Evolutionary conservation across 2,888 invertebrate species (phyloP), one percentile per base, ranked within the genome.

Genomic region (Camponotus fellah): DNA sequence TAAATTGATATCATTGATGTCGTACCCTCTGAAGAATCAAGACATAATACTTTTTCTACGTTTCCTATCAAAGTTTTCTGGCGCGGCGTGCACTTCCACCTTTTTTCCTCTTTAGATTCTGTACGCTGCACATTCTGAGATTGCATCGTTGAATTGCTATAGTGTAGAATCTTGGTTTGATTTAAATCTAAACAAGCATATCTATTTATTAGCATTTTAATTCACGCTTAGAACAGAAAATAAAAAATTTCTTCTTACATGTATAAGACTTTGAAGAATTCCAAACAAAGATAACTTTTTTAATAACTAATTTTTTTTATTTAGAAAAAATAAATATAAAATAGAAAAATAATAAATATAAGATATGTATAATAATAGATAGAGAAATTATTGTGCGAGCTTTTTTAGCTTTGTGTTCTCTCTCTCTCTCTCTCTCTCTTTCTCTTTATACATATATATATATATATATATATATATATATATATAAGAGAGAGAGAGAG

Each of bases 71-170:
- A 62, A 46, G 84, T 87, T 32, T 14, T 86, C 17, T 71, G 83
- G 8, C 91, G 89, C 21, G 91, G 88, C 62, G 60, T 83, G 43
- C 88, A 86, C 58, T 77, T 87, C 91, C 91, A 91, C 49, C 71
- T 86, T 84, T 86, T 88, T 6, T 26, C 37, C 12, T n/a, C 40
- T 12, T 69, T 34, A 8, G 3, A 49, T 43, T 26, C 43, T 8
- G 79, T 3, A 37, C 10, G 10, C 5, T 10, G 40, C 26, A 10
- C n/a, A 0, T 21, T 1, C 6, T 37, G 53, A 26, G 49, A 17
- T 12, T 21, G 68, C 26, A 6, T 3, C 14, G 21, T 49, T 14
- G 32, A 43, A 1, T 43, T 17, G 32, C 32, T 75, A 14, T 68
- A 68, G 12, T 43, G 58, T 17, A 79, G 60, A 60, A 79, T 62